These are phyloP conservation scores for Pinna nobilis DNA, from an alignment of 1,140 invertebrate species.

Conservation along the genomic window DNA sequence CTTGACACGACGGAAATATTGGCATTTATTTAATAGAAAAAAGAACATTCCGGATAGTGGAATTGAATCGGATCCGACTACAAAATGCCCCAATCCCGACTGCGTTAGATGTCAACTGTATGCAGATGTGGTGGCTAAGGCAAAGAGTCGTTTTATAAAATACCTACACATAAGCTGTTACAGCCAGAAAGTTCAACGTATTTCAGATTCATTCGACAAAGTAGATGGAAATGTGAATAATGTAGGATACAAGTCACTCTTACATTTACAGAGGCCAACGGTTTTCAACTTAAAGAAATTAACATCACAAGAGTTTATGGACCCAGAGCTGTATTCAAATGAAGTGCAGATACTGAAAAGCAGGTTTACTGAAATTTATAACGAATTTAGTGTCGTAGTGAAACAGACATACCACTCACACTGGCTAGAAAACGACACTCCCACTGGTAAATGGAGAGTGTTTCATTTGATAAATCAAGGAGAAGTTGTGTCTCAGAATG, in stretches of 20 bases:
- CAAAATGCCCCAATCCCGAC: slow-evolving; percentile 45
- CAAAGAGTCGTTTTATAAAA: slow-evolving; percentile 10
- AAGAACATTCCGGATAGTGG: not conserved
- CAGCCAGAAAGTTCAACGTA: not conserved
- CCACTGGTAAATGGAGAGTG: slow-evolving; percentile 58
- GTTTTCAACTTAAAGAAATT: slow-evolving; percentile 45
- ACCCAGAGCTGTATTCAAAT: slow-evolving; percentile 22
- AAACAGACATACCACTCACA: not conserved
- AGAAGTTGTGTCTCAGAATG: slow-evolving; percentile 41
- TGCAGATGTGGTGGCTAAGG: slow-evolving; percentile 36
- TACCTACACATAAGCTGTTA: not conserved
- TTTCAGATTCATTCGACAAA: slow-evolving; percentile 1
- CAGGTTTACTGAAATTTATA: slow-evolving; percentile 42
- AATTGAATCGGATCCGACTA: not conserved
- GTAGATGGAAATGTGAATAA: not conserved
- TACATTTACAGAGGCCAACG: slow-evolving; percentile 40
- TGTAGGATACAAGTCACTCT: not conserved
- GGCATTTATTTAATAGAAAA: not conserved
- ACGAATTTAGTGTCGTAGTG: slow-evolving; percentile 41
- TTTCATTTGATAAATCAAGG: slow-evolving; percentile 67
- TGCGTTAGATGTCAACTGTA: slow-evolving; percentile 60
- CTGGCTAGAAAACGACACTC: slow-evolving; percentile 60
- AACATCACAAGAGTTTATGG: slow-evolving; percentile 29
- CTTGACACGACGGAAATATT: not conserved
- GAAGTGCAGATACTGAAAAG: slow-evolving; percentile 35